Evolutionary conservation across 2,888 invertebrate species (phyloP).

Genomic region (Hypena proboscidalis): DNA sequence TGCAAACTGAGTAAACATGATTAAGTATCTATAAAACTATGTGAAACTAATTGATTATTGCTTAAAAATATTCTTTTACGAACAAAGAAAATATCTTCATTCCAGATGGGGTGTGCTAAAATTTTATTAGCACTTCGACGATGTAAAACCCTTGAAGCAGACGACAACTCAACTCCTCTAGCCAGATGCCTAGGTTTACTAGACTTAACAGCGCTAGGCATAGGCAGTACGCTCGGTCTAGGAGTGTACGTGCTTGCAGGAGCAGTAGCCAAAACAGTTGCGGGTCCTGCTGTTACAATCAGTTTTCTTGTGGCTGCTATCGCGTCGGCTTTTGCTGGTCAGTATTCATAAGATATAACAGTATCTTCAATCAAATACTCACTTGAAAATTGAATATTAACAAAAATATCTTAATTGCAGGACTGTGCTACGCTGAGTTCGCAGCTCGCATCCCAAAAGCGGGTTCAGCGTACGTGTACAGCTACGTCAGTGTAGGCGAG

Average conservation of each 20-base stretch:
- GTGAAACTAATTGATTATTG: too few relatives aligned
- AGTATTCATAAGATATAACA: too few relatives aligned
- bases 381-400: too few relatives aligned
- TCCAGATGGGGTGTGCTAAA: slow-evolving; percentile 70
- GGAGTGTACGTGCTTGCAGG: slow-evolving; percentile 98
- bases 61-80: too few relatives aligned
- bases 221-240: slow-evolving; percentile 95
- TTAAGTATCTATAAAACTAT: too few relatives aligned
- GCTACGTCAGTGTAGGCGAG: slow-evolving; percentile 96
- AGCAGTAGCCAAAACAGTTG: slow-evolving; percentile 92
- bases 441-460: slow-evolving; percentile 95
- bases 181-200: slow-evolving; percentile 90
- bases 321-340: slow-evolving; percentile 96
- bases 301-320: slow-evolving; percentile 97
- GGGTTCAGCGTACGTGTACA: slow-evolving; percentile 96
- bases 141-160: slow-evolving; percentile 78
- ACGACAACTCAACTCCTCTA: slow-evolving; percentile 70
- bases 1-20: too few relatives aligned
- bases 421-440: slow-evolving; percentile 96
- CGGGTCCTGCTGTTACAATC: slow-evolving; percentile 96
- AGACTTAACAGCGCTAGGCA: slow-evolving; percentile 94
- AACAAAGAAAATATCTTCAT: too few relatives aligned
- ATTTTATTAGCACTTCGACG: slow-evolving; percentile 67
- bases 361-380: too few relatives aligned
- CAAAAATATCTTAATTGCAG: slow-evolving; percentile 83